Percentiles rank a stretch among this genome's conserved stretches.
Conservation (phyloP, 1,140 invertebrate species). For the Hermetia illucens region DNA sequence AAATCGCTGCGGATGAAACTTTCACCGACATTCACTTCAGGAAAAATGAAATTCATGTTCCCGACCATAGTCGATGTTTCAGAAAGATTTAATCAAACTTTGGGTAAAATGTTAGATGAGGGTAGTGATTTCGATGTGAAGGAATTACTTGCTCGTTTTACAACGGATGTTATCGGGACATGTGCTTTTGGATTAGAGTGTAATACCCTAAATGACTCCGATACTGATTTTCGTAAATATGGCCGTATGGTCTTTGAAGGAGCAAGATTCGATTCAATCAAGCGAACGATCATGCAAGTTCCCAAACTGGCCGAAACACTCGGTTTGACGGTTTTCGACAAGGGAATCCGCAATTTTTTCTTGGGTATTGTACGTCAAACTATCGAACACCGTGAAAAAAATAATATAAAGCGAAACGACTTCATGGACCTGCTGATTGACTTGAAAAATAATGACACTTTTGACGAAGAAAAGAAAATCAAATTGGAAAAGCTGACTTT, state of each 20-base stretch:
- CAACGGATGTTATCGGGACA: constrained; percentile 42
- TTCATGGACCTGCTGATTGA: constrained; percentile 33
- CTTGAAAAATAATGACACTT: constrained; percentile 22
- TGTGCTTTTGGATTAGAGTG: constrained; percentile 43
- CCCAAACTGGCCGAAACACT: neutral
- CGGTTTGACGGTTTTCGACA: neutral
- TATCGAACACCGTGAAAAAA: constrained; percentile 28
- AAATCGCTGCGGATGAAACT: constrained; percentile 33
- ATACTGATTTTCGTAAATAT: constrained; percentile 29
- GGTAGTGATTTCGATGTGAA: constrained; percentile 31
- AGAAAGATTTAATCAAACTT: too few species aligned
- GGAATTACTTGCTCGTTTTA: constrained; percentile 35
- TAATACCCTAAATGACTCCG: constrained; percentile 34
- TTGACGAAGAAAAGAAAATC: constrained; percentile 16
- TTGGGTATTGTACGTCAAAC: constrained; percentile 32
- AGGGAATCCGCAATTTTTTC: constrained; percentile 30
- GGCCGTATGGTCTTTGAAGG: too few species aligned
- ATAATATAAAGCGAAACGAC: constrained; percentile 30
- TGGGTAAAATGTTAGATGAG: constrained; percentile 12
- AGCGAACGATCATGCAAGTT: too few species aligned
- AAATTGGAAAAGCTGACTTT: constrained; percentile 16
- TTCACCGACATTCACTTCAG: constrained; percentile 37
- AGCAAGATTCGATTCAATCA: too few species aligned
- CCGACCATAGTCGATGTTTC: constrained; percentile 6
- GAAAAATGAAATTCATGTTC: constrained; percentile 36